These are phyloP conservation scores for Fabriciana adippe DNA, from an alignment of 2,888 invertebrate species.

Conservation along the genomic window DNA sequence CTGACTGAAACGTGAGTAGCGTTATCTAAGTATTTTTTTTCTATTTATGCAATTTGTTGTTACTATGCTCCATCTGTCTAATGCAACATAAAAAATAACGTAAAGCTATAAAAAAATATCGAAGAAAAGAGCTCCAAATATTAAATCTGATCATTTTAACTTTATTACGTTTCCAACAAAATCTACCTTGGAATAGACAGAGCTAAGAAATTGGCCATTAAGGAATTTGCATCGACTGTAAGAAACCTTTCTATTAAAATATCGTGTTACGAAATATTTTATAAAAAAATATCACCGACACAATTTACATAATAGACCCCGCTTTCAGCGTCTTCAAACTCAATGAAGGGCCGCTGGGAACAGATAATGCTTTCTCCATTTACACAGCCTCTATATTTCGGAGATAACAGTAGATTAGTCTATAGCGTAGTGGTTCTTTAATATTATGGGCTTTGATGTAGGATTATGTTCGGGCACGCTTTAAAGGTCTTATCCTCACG, in stretches of 20 bases:
- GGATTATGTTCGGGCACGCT: constrained; percentile 39
- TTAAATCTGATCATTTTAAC: constrained; percentile 37
- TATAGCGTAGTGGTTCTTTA: constrained; percentile 41
- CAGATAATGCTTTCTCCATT: constrained; percentile 62
- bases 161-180: constrained; percentile 28
- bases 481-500: constrained; percentile 26
- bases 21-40: no score
- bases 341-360: constrained; percentile 53
- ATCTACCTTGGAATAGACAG: constrained; percentile 11
- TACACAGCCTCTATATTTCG: constrained; percentile 50
- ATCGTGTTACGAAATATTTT: constrained; percentile 46
- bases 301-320: constrained; percentile 49
- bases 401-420: constrained; percentile 46
- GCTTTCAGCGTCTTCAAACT: constrained; percentile 43
- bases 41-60: no score
- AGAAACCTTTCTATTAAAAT: constrained; percentile 44
- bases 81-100: not conserved
- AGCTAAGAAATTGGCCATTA: constrained; percentile 36
- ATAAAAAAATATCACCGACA: constrained; percentile 44
- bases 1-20: no score
- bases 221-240: constrained; percentile 41
- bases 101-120: not conserved
- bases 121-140: constrained; percentile 21
- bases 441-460: constrained; percentile 43
- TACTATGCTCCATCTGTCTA: not conserved